Evolutionary conservation across 1,140 invertebrate species (phyloP).

Genomic region (Ips nitidus): DNA sequence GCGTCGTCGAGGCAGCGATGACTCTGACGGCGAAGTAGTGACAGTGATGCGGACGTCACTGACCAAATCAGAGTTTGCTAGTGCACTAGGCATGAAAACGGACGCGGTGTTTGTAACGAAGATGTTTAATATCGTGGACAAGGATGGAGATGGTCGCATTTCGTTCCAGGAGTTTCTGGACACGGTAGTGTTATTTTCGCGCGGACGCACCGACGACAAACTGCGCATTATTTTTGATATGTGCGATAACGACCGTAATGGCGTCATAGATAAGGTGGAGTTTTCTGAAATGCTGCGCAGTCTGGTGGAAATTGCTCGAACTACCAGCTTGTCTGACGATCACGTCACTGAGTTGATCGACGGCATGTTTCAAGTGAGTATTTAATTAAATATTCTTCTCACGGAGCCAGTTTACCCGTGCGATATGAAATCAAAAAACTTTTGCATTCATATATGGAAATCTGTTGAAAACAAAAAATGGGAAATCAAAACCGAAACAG

Average conservation of each 20-base stretch:
- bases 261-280: conserved; percentile 93
- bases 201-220: conserved; percentile 95
- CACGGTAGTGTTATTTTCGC: conserved; percentile 88
- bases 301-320: conserved; percentile 92
- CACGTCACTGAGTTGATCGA: conserved; percentile 91
- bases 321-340: conserved; percentile 84
- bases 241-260: conserved; percentile 96
- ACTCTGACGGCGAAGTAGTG: conserved; percentile 79
- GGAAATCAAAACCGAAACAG: no score
- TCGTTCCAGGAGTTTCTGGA: conserved; percentile 98
- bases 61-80: conserved; percentile 95
- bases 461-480: no score
- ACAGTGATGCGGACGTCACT: conserved; percentile 93
- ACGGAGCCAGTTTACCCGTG: no score
- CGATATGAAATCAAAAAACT: no score
- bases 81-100: conserved; percentile 93
- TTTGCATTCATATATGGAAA: no score
- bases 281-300: conserved; percentile 93
- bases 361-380: conserved; percentile 83
- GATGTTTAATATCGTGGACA: conserved; percentile 99
- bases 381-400: neutral
- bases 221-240: conserved; percentile 96
- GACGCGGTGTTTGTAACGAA: conserved; percentile 97
- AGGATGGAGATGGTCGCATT: conserved; percentile 92
- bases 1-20: conserved; percentile 66